A percentile compares a stretch with the other conserved stretches of the same genome.
These are phyloP conservation scores for Orthosia gracilis DNA, from an alignment of 2,888 invertebrate genomes.

Conservation along the genomic window DNA sequence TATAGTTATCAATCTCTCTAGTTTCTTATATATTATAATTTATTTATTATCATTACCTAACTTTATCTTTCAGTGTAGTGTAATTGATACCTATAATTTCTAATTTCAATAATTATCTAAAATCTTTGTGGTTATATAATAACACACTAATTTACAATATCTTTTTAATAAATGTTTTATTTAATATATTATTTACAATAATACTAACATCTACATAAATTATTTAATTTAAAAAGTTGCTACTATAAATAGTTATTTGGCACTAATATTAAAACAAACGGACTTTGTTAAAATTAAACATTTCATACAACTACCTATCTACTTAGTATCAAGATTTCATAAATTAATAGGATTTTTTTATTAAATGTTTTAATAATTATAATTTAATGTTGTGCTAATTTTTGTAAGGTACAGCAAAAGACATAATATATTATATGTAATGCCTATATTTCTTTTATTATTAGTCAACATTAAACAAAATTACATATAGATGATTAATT, in stretches of 20 bases:
- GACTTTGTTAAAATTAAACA: conserved; percentile 64
- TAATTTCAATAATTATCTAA: conserved; percentile 55
- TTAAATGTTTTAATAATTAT: conserved; percentile 40
- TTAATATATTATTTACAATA: conserved; percentile 64
- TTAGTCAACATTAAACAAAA: conserved; percentile 30
- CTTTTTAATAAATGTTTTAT: conserved; percentile 56
- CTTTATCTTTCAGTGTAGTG: conserved; percentile 43
- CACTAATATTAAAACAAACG: conserved; percentile 70
- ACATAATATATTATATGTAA: conserved; percentile 21
- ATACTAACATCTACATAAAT: conserved; percentile 56
- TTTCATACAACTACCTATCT: conserved; percentile 71
- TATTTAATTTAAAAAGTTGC: conserved; percentile 66
- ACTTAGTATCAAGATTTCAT: conserved; percentile 61
- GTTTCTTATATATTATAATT: conserved; percentile 65
- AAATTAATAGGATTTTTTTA: conserved; percentile 64
- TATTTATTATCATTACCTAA: conserved; percentile 59
- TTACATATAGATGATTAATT: no score
- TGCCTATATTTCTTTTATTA: conserved; percentile 14
- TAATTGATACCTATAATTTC: conserved; percentile 61
- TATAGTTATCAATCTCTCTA: conserved; percentile 66
- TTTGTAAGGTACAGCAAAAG: conserved; percentile 45
- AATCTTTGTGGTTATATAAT: conserved; percentile 59
- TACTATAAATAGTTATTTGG: conserved; percentile 72
- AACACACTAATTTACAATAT: conserved; percentile 63
- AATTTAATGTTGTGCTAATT: conserved; percentile 64